Evolutionary conservation across 2,888 invertebrate species (phyloP), one percentile per base, ranked within the genome.

Genomic region (Deroplatys truncata): DNA sequence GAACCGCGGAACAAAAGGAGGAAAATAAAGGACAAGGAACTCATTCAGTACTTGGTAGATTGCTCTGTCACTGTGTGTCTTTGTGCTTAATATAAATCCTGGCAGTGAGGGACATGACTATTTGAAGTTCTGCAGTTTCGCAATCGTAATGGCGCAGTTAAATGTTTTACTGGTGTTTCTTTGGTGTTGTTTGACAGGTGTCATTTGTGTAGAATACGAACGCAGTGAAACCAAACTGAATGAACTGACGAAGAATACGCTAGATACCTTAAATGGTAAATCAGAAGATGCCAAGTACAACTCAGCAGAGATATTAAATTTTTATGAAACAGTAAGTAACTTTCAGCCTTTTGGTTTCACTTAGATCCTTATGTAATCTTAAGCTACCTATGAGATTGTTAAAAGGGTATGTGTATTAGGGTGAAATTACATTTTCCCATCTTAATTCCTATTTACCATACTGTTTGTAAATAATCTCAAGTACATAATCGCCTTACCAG

Each of bases 181-280:
- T 56, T 84, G 86, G 56, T 88, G 86, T 56, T 86, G 28, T n/a
- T 90, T 35, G 35, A 72, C 84, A 84, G 84, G 20, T 84, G 56
- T 88, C 3, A 35, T 88, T 28, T 31, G 28, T 86, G 49, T n/a
- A 25, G 82, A 35, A n/a, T 82, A 82, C 28, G 88, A 86, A 82
- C 20, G 31, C 2, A 31, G 31, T 82, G 87, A 83, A 29, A 83
- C 28, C 10, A 72, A 82, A 56, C 35, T 87, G 29, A 85, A 88
- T 20, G 29, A 84, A 49, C 49, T 89, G 31, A 86, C 85, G 43
- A 90, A 90, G 82, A 89, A 88, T 43, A 87, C 90, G 15, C 84
- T 90, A 28, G 89, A 90, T 72, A 28, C 88, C 49, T 89, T 89
- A 85, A 90, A 90, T 88, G 86, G 43, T 2, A 90, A 90, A 35